These are phyloP conservation scores for Argynnis bischoffii DNA, from an alignment of 2,888 invertebrate genomes.

Conservation along the genomic window DNA sequence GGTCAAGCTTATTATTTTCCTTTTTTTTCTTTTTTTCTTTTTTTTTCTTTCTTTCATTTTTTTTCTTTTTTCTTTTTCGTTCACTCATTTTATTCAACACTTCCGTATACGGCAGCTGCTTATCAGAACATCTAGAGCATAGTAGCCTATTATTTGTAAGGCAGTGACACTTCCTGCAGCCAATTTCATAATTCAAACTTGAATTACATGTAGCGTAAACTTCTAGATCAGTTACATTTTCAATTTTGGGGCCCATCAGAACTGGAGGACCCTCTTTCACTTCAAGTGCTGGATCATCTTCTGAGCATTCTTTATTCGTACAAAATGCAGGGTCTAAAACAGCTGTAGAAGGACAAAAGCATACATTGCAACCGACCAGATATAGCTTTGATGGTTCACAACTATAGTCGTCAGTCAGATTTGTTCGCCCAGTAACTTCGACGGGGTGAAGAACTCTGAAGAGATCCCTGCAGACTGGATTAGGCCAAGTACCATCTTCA, in stretches of 20 bases:
- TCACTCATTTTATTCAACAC: background rate
- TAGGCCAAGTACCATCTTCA: constrained; percentile 70
- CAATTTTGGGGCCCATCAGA: background rate
- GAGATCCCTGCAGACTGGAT: constrained; percentile 63
- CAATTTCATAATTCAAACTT: constrained; percentile 67
- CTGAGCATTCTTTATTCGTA: constrained; percentile 54
- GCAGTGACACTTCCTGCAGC: constrained; percentile 80
- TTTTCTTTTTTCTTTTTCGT: background rate
- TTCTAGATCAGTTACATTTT: constrained; percentile 43
- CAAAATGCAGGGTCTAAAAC: constrained; percentile 53
- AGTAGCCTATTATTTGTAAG: constrained; percentile 70
- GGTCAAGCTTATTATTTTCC: background rate
- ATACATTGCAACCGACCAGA: constrained; percentile 65
- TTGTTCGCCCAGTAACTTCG: constrained; percentile 43
- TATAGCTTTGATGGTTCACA: constrained; percentile 59
- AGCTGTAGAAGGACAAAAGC: constrained; percentile 58
- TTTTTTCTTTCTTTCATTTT: background rate
- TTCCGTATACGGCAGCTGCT: background rate
- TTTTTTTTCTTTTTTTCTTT: background rate
- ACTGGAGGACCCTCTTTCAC: constrained; percentile 12
- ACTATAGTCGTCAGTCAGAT: constrained; percentile 41
- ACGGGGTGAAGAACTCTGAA: constrained; percentile 62
- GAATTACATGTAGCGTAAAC: constrained; percentile 65
- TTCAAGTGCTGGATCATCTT: constrained; percentile 45
- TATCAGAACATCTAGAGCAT: constrained; percentile 59